Evolutionary conservation across 2,888 invertebrate species (phyloP), one percentile per base, ranked within the genome.

Genomic region (Helicoverpa assulta): DNA sequence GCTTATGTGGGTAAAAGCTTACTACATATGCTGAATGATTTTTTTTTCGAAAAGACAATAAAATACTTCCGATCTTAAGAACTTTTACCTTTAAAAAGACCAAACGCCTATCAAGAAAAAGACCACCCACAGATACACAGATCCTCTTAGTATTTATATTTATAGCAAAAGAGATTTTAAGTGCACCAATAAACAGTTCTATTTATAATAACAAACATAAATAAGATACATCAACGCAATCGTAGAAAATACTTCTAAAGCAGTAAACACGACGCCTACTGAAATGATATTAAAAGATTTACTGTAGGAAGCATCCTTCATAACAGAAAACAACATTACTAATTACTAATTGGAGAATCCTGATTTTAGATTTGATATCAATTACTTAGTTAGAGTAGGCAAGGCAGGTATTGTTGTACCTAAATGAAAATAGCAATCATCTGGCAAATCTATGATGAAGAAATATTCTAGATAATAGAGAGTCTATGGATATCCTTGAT

Each of bases 251-350:
- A 57, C 51, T 29, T 19, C 18, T 19, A 10, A 8, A 19, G 8
- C 5, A 19, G 47, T 53, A 37, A 70, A 70, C 33, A 47, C 19
- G 37, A 70, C 14, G 52, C 43, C 52, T 70, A 70, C 70, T 52
- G 1, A 0, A 8, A 14, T 18, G 33, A 19, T 57, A 57, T 53
- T 37, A 57, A 37, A 19, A 47, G 37, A 26, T 29, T 4, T 26
- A 19, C 16, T 19, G n/a, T 26, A 16, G 43, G 14, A 26, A 53
- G n/a, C 4, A 18, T 47, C 52, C 53, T 53, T 70, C 56, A 29
- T 70, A 71, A 47, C 47, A 64, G 8, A 29, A 40, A 53, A 26
- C 10, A 56, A 18, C 12, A 52, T 47, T 56, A 47, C n/a, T 19
- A 40, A 33, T 12, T 8, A 16, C 12, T 21, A 12, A 37, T 64